Conservation (phyloP, 1,140 invertebrate species). For the Drosophila arizonae region DNA sequence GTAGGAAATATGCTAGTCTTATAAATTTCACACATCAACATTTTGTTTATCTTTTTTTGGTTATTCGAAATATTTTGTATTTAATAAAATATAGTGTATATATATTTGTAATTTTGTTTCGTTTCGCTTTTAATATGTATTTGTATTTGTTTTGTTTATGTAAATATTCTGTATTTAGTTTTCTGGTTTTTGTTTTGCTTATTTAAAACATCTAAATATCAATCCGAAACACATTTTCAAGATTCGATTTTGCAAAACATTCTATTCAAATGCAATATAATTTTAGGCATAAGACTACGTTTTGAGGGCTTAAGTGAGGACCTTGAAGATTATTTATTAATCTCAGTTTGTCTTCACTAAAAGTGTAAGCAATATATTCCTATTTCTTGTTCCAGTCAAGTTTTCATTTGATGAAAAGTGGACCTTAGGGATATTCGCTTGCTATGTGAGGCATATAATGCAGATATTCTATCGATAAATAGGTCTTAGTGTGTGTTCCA, state of each 20-base stretch:
- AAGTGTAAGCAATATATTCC: too few relatives aligned
- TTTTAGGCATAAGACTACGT: neutral
- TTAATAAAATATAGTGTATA: slow-evolving; percentile 75
- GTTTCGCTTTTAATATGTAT: slow-evolving; percentile 43
- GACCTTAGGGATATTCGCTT: too few relatives aligned
- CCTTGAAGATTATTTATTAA: too few relatives aligned
- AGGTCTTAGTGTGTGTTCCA: too few relatives aligned
- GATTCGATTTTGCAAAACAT: slow-evolving; percentile 12
- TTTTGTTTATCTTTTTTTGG: slow-evolving; percentile 57
- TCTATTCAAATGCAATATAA: slow-evolving; percentile 11
- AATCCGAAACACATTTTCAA: slow-evolving; percentile 68
- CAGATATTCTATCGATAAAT: too few relatives aligned
- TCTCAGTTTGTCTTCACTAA: too few relatives aligned
- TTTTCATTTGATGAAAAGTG: too few relatives aligned
- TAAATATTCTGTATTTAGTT: slow-evolving; percentile 45
- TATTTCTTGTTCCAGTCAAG: too few relatives aligned
- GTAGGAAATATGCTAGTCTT: slow-evolving; percentile 83
- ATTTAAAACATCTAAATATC: slow-evolving; percentile 65
- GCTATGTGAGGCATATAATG: too few relatives aligned
- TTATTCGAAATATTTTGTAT: slow-evolving; percentile 73
- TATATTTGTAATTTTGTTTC: slow-evolving; percentile 49
- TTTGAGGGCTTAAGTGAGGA: too few relatives aligned
- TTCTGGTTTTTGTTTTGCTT: slow-evolving; percentile 10
- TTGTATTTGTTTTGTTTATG: slow-evolving; percentile 38
- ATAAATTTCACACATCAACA: slow-evolving; percentile 83